A percentile compares a stretch with the other conserved stretches of the same genome.
phyloP scores from a whole-genome alignment of 1,140 invertebrate genomes.

The Planococcus citri region DNA sequence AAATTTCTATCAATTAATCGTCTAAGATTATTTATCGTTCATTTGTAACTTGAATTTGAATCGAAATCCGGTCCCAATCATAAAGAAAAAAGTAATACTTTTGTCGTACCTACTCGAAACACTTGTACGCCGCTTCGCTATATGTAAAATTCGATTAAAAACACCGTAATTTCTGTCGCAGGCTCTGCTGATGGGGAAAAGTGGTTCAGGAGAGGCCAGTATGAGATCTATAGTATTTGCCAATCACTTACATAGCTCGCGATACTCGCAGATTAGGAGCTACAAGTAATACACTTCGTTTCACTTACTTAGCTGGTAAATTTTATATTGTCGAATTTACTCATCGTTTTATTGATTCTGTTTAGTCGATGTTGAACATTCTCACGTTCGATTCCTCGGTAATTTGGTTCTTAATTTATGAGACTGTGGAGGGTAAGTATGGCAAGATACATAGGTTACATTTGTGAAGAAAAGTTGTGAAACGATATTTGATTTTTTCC shows the following conservation, averaged over 20 bases:
- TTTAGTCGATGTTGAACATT: constrained; percentile 98
- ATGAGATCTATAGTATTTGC: constrained; percentile 99
- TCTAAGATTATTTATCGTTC: no score
- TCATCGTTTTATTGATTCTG: no score
- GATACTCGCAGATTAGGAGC: constrained; percentile 94
- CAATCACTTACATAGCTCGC: constrained; percentile 98
- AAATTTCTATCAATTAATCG: no score
- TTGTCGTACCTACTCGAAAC: no score
- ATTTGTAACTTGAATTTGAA: no score
- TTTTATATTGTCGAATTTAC: no score
- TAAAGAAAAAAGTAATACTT: not conserved
- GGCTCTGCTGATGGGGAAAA: constrained; percentile 99
- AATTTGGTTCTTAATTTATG: constrained; percentile 96
- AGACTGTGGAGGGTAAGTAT: constrained; percentile 84
- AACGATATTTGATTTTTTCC: constrained; percentile 24
- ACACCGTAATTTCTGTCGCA: constrained; percentile 34
- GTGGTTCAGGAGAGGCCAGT: constrained; percentile 98
- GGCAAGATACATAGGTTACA: no score
- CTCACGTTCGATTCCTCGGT: constrained; percentile 94
- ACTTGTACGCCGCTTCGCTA: no score
- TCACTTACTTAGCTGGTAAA: not conserved
- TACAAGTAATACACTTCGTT: constrained; percentile 59
- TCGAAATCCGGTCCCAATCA: not conserved
- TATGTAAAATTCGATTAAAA: not conserved
- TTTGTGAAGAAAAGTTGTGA: not conserved